Base-by-base conservation (phyloP, 2,888 invertebrate species). In the Panopea generosa region DNA sequence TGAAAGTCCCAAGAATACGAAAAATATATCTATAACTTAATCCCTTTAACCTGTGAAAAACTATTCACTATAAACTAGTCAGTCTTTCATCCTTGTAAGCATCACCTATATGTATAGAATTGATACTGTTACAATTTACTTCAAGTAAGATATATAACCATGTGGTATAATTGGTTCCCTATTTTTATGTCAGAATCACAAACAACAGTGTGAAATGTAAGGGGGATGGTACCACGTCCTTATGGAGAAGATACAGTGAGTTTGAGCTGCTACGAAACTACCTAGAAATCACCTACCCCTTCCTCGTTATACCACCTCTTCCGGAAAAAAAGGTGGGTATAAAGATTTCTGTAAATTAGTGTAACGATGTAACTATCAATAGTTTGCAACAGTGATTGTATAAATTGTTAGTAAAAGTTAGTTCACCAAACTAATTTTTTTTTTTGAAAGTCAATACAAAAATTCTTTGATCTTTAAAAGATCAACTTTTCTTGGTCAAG, bases 201-300 rank as follows among this genome's bases (percentile, higher is more conserved):
- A 91, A 92, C 69, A 84, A 85, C 47, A 85, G 85, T 61, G 89
- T 91, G 78, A 89, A 90, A 40, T 89, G 90, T 49, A 89, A 86
- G 63, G 90, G 90, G 22, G 90, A 91, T 65, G 89, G 89, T 0
- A 88, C 91, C 0, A 90, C 90, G 6, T 90, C 91, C 1, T 77
- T 90, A n/a, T 92, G 92, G 92, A 71, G 97, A 83, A 93, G 97
- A 38, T 97, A 97, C 90, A 96, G 96, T 53, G 97, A 97, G 92
- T 97, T 97, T 93, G 96, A 96, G 91, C 95, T 96, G 84, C 94
- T 97, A 59, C 94, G 96, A 84, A 95, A 95, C 84, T 96, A 96
- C 89, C 93, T 97, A 71, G 96, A 95, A 89, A 94, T 95, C 33
- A 95, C 95, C 38, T 96, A 96, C 93, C 96, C 96, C n/a, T 95